Conservation (phyloP, 1,140 invertebrate genomes). For the Drosophila micromelanica region DNA sequence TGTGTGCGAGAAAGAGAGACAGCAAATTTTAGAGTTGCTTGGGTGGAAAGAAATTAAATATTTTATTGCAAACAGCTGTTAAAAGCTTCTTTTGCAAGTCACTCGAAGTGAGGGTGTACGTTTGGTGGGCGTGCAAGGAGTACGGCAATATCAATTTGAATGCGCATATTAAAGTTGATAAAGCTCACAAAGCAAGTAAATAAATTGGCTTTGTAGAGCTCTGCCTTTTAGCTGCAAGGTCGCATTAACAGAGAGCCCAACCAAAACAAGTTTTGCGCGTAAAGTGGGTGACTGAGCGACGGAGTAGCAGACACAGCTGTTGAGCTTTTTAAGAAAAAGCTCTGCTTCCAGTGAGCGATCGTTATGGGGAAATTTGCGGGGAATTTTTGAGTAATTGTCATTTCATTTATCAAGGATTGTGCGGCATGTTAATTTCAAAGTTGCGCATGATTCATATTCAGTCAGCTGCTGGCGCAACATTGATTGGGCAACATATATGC, state of each 20-base stretch:
- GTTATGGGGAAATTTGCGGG: background rate
- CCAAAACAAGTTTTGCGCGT: constrained; percentile 4
- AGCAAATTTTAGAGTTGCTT: constrained; percentile 6
- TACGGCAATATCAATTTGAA: background rate
- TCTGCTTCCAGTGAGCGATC: background rate
- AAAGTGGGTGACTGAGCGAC: background rate
- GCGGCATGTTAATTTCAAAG: background rate
- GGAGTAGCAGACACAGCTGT: background rate
- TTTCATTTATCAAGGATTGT: no score
- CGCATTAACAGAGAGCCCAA: background rate
- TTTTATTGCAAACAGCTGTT: constrained; percentile 13
- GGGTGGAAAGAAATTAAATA: constrained; percentile 5
- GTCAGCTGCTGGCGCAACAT: background rate
- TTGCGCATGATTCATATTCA: constrained; percentile 2
- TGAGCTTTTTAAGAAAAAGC: background rate
- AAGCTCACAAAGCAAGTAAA: background rate
- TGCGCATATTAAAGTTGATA: background rate
- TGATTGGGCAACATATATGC: background rate
- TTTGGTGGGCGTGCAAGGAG: background rate
- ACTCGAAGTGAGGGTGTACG: background rate
- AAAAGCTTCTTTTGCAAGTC: background rate
- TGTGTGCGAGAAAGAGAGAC: constrained; percentile 5
- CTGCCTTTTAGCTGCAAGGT: constrained; percentile 2
- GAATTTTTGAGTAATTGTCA: background rate
- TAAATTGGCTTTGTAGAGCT: background rate